Base-by-base conservation (phyloP, 1,140 invertebrate genomes). In the Aplysia californica region DNA sequence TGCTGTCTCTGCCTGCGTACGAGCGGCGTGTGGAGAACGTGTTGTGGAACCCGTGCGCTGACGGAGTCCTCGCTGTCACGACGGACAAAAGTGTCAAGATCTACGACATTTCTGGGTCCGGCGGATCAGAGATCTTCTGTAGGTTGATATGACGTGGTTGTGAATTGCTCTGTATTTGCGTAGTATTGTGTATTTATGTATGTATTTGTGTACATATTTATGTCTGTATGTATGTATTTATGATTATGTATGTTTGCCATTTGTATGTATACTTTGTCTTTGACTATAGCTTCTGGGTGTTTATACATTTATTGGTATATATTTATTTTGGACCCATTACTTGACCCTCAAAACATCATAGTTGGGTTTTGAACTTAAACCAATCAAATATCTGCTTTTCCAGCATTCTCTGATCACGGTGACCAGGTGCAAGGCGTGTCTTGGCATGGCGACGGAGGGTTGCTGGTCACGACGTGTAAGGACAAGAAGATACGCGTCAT, bases 21-120 rank as follows among this genome's bases (percentile, higher is more conserved):
- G 80, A 99, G 90, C 92, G 97, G 68, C 92, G 97, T 83, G 96
- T 99, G 15, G 98, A 98, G 23, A 92, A 98, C 36, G 95, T 99
- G 31, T 87, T 96, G 31, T 99, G 98, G 98, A 97, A 99, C 92
- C 97, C 98, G 31, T 95, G 96, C 2, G 98, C 98, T 15, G 93
- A 96, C 80, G 99, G 98, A 90, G 94, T 99, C 64, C 91, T 99
- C 23, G 94, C 96, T 81, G 95, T 95, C 15, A 93, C 95, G 21
- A 95, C 95, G 0, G 94, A 93, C 61, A 95, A 94, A 20, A 94
- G 93, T 82, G 88, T 97, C 33, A 94, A 94, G n/a, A 85, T 98
- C 20, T 97, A 95, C 93, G 96, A 98, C 89, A 92, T 97, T 75
- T 55, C 66, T 41, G 68, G 70, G 31, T 38, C 41, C 18, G 50